phyloP scores from a whole-genome alignment of 2,888 invertebrate genomes.

The Pachliopta kotzebuea region DNA sequence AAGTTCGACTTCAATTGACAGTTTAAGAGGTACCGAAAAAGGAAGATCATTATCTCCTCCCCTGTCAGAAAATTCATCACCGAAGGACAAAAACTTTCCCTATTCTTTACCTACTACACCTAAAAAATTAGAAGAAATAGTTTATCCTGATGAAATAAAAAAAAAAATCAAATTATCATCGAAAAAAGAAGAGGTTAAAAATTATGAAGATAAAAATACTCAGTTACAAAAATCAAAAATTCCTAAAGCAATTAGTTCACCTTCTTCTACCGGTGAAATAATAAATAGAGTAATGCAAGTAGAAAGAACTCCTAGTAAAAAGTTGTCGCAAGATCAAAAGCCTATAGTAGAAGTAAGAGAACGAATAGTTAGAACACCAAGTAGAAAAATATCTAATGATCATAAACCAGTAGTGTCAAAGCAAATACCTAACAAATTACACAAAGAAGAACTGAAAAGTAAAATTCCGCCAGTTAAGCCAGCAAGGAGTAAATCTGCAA shows the following conservation, averaged over 20 bases:
- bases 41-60: conserved; percentile 53
- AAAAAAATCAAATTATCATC: conserved; percentile 48
- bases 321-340: conserved; percentile 58
- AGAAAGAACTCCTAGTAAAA: conserved; percentile 70
- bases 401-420: conserved; percentile 52
- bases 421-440: conserved; percentile 44
- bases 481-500: conserved; percentile 73
- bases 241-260: conserved; percentile 47
- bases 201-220: conserved; percentile 48
- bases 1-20: conserved; percentile 58
- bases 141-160: conserved; percentile 58
- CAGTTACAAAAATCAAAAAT: conserved; percentile 40
- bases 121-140: conserved; percentile 61
- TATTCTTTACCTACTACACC: conserved; percentile 57
- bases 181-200: conserved; percentile 53
- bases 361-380: conserved; percentile 70
- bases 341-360: conserved; percentile 67
- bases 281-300: conserved; percentile 72
- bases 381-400: conserved; percentile 58
- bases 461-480: conserved; percentile 72
- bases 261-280: conserved; percentile 53
- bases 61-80: conserved; percentile 51
- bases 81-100: conserved; percentile 57
- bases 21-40: conserved; percentile 43
- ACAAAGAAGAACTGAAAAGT: conserved; percentile 55